These are phyloP conservation scores for Dynastes hyllus DNA, from an alignment of 2,888 invertebrate genomes.

Conservation along the genomic window DNA sequence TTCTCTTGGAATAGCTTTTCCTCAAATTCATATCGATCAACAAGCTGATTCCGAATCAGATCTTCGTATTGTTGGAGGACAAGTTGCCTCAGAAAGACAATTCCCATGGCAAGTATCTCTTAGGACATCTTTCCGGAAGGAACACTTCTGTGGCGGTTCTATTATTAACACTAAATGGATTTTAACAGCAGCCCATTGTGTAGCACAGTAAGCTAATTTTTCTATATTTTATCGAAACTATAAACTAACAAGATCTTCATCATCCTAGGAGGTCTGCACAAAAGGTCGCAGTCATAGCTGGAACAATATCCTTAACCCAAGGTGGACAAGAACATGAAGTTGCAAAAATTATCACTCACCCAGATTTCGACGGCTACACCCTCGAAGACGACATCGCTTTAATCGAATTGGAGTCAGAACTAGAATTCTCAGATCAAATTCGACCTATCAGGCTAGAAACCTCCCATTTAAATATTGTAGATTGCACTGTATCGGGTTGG, in stretches of 20 bases:
- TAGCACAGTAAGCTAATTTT: constrained; percentile 54
- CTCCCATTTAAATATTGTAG: constrained; percentile 65
- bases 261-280: background rate
- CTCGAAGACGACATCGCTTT: constrained; percentile 54
- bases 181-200: constrained; percentile 59
- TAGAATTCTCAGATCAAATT: constrained; percentile 43
- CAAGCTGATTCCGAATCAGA: background rate
- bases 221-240: background rate
- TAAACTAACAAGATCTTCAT: background rate
- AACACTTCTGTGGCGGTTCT: constrained; percentile 78
- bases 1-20: no score
- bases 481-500: constrained; percentile 72
- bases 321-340: constrained; percentile 63
- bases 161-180: constrained; percentile 72
- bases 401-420: constrained; percentile 41
- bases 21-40: background rate
- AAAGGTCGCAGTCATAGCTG: constrained; percentile 59
- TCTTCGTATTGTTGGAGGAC: constrained; percentile 73
- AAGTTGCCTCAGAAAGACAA: constrained; percentile 72
- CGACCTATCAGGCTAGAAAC: constrained; percentile 60
- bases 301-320: constrained; percentile 61
- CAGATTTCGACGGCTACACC: constrained; percentile 46
- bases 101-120: constrained; percentile 74
- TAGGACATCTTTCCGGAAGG: constrained; percentile 68
- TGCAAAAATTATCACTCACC: constrained; percentile 57